These are phyloP conservation scores for Cyphomyrmex costatus DNA, from an alignment of 1,140 invertebrate genomes.

Conservation along the genomic window DNA sequence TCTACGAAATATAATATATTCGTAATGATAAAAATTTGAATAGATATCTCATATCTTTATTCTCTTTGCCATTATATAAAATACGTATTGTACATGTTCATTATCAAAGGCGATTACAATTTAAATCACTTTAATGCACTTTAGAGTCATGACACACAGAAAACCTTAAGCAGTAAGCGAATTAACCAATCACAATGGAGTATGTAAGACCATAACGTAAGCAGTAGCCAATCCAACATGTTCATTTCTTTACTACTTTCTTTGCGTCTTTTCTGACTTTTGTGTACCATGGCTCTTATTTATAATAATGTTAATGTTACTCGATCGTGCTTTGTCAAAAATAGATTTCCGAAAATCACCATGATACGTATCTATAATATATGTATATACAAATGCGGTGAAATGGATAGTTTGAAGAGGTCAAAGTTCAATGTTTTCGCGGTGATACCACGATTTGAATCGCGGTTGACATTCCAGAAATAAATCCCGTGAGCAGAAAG, in stretches of 20 bases:
- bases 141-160: no score
- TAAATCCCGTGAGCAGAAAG: slow-evolving; percentile 30
- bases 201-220: no score
- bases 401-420: background rate
- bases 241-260: no score
- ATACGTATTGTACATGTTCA: background rate
- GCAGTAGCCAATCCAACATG: no score
- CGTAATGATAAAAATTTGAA: background rate
- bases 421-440: slow-evolving; percentile 11
- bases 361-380: no score
- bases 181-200: no score
- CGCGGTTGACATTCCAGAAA: slow-evolving; percentile 9
- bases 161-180: no score
- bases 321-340: background rate
- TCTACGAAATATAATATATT: background rate
- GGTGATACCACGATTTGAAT: background rate
- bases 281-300: no score
- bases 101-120: background rate
- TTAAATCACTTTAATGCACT: background rate
- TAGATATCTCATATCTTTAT: background rate
- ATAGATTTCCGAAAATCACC: background rate
- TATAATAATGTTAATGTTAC: background rate
- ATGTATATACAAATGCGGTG: background rate
- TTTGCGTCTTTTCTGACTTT: no score
- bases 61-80: background rate